Base-by-base conservation (phyloP, 2,888 invertebrate genomes). In the Pyrgus malvae region DNA sequence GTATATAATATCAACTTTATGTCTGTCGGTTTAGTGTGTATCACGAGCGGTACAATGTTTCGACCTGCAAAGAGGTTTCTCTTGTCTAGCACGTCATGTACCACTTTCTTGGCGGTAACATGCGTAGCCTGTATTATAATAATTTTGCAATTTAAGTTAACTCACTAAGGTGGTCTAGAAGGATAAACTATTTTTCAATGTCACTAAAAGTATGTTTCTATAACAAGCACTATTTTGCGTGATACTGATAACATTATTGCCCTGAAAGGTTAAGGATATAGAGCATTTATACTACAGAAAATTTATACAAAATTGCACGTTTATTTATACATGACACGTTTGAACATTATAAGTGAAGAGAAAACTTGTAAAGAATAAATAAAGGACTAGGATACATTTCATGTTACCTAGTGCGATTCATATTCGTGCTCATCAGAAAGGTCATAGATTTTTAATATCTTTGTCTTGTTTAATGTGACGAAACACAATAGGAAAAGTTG, bases 341-440 rank as follows among this genome's bases (percentile, higher is more conserved):
- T 65, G 67, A 68, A 70, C 70, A 3, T n/a, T n/a, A n/a, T n/a
- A 66, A 75, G 57, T 55, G 55, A 69, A 65, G 61, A 66, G 64
- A 64, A 56, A 76, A 76, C n/a, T n/a, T n/a, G 76, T 74, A 74
- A 67, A 62, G 76, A 74, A 40, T 73, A 74, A 66, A 64, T 75
- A 74, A 37, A 44, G 11, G 37, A 17, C 12, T 33, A 1, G 27
- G 25, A 19, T n/a, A 33, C n/a, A n/a, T n/a, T n/a, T 23, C 4
- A 7, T 45, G 21, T 2, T 31, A 17, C 17, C 17, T 37, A 19
- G 38, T 11, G 19, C 3, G n/a, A 23, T 19, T 29, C 27, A 38
- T 40, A 48, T 48, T 48, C 38, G 29, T 38, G 25, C 27, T 19
- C 25, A 27, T 37, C 37, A 27, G n/a, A n/a, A n/a, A n/a, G n/a